A percentile compares a stretch with the other conserved stretches of the same genome.
Conservation (phyloP, 2,113 vertebrate species). For the Artemisiospiza belli region DNA sequence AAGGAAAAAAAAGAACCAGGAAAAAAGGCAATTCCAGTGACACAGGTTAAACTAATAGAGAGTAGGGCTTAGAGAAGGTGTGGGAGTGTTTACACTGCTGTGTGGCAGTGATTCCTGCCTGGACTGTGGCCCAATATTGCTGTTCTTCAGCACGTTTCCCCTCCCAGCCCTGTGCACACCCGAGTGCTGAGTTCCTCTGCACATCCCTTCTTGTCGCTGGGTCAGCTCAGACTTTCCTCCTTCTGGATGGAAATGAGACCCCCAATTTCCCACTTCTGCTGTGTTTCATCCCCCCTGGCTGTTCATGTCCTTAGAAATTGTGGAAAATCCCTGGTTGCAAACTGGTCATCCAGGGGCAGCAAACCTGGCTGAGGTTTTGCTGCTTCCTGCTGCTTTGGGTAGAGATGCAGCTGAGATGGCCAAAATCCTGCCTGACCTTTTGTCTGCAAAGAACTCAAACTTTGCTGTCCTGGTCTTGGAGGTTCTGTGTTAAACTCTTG, state of each 20-base stretch:
- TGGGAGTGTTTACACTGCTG: background rate
- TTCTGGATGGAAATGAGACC: background rate
- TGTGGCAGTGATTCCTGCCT: background rate
- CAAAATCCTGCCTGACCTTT: background rate
- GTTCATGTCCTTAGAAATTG: background rate
- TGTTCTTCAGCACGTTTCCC: background rate
- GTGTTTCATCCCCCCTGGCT: background rate
- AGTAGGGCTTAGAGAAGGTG: background rate
- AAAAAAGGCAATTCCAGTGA: background rate
- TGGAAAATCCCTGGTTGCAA: background rate
- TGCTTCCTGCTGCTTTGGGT: background rate
- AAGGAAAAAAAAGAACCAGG: background rate
- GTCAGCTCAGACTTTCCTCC: background rate
- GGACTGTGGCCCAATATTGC: background rate
- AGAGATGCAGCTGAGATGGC: background rate
- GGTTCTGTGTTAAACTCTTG: background rate
- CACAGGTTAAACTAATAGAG: conserved; percentile 23
- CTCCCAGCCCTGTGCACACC: background rate
- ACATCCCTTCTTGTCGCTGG: background rate
- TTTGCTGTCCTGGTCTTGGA: background rate
- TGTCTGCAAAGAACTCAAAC: background rate
- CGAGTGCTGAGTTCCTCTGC: background rate
- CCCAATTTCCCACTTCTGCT: background rate
- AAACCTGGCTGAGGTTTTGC: background rate
- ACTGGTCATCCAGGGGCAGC: background rate